Evolutionary conservation across 2,888 invertebrate genomes (phyloP).

Genomic region (Pseudeuparius sepicola): DNA sequence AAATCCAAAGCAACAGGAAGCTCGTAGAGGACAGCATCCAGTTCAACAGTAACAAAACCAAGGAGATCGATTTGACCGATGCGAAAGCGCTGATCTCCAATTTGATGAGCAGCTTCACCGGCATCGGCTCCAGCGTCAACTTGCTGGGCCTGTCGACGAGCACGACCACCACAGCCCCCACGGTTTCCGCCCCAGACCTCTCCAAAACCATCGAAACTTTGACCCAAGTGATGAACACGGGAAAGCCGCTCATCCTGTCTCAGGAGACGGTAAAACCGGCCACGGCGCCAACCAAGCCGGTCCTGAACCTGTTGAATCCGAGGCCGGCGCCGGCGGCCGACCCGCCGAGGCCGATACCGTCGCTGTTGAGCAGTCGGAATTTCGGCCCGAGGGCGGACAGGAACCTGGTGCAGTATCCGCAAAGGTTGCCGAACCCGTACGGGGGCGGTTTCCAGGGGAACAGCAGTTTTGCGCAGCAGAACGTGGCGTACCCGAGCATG

Average conservation of each 20-base stretch:
- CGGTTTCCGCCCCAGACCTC: too few species aligned
- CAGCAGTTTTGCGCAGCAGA: slow-evolving; percentile 2
- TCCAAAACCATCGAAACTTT: too few species aligned
- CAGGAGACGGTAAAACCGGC: too few species aligned
- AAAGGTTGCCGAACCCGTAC: neutral
- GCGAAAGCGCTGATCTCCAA: slow-evolving; percentile 54
- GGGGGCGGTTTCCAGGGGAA: neutral
- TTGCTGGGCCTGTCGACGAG: slow-evolving; percentile 20
- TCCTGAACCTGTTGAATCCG: too few species aligned
- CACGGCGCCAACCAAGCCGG: neutral
- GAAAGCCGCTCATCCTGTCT: too few species aligned
- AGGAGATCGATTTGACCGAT: slow-evolving; percentile 41
- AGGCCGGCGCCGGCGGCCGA: too few species aligned
- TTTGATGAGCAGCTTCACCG: slow-evolving; percentile 43
- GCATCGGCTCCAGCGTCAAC: slow-evolving; percentile 17
- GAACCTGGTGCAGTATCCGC: slow-evolving; percentile 1
- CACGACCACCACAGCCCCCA: slow-evolving; percentile 11
- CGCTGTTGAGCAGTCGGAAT: too few species aligned
- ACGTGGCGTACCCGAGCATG: neutral
- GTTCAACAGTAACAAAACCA: slow-evolving; percentile 23
- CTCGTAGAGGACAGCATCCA: slow-evolving; percentile 30
- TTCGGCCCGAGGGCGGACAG: too few species aligned
- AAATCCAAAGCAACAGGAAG: slow-evolving; percentile 40
- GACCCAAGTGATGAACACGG: too few species aligned
- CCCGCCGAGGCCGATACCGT: too few species aligned